Base-by-base conservation (phyloP, 2,888 invertebrate species). In the Drosophila monieri region DNA sequence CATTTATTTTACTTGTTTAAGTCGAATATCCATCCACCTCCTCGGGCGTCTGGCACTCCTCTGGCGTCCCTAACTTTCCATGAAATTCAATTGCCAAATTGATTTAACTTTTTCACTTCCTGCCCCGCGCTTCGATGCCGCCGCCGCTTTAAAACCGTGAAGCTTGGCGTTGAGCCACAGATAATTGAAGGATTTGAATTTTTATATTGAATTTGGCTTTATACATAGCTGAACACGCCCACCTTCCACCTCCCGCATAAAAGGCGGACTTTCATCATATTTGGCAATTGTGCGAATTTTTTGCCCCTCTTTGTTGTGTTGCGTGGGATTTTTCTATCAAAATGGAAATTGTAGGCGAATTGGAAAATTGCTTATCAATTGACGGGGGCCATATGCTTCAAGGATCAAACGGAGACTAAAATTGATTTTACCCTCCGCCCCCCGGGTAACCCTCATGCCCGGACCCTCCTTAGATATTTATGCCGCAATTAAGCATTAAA, bases 141-240 rank as follows among this genome's bases (percentile, higher is more conserved):
- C 5, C n/a, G 14, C 5, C 14, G 8, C 18, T 5, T 15, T 25
- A 15, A 59, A 30, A 41, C 41, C 48, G 27, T 57, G 47, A 14
- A 53, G 46, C 62, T 9, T 30, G 57, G 53, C 52, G 84, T 68
- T 83, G 88, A 88, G 88, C 81, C 88, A 58, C 88, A 88, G 88
- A 88, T 87, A 87, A 87, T 87, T 87, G 89, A 88, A 89, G 88
- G 89, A 87, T 87, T 89, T 87, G 88, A 87, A 87, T 87, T 88
- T 87, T 88, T 87, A 84, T 89, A 88, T 89, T 86, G 85, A 86
- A 89, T 86, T 89, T 80, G 70, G 72, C 61, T 65, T 75, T 70
- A 73, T 70, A 73, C 71, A 56, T 60, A 47, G 39, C 52, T 46
- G 55, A 46, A 37, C 66, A 46, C 23, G n/a, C 39, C 39, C 39